Evolutionary conservation across 2,888 invertebrate genomes (phyloP).

Genomic region (Agonopterix arenella): DNA sequence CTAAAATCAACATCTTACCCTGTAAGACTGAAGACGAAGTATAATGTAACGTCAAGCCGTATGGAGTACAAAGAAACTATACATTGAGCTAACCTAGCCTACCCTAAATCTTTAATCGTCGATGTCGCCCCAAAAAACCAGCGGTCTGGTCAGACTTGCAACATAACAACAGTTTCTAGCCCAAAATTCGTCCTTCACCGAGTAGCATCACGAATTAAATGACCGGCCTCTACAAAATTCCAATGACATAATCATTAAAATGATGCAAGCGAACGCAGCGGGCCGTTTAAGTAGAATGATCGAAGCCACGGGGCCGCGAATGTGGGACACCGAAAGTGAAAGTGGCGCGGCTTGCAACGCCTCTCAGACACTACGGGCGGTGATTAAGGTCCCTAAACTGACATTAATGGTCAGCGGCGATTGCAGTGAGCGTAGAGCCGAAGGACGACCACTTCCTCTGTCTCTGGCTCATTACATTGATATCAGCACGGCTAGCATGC

Average conservation of each 20-base stretch:
- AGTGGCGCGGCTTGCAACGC: constrained; percentile 39
- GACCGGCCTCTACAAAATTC: constrained; percentile 36
- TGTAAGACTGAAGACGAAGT: too few species aligned
- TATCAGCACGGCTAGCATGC: too few species aligned
- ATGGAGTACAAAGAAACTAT: too few species aligned
- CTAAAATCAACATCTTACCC: too few species aligned
- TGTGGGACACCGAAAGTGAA: constrained; percentile 61
- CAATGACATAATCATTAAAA: constrained; percentile 55
- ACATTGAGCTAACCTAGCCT: too few species aligned
- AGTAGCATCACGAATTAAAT: constrained; percentile 29
- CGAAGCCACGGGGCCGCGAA: constrained; percentile 30
- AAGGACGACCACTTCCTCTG: neutral
- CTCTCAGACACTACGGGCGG: neutral
- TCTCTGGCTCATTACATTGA: too few species aligned
- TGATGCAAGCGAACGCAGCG: constrained; percentile 49
- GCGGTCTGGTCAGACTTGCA: constrained; percentile 1
- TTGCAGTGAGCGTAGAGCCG: neutral
- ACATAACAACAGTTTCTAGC: constrained; percentile 2
- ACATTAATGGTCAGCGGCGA: neutral
- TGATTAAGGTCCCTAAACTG: neutral
- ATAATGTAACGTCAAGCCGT: too few species aligned
- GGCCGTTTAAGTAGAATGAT: constrained; percentile 27
- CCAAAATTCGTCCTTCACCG: constrained; percentile 52
- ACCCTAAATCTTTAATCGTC: too few species aligned
- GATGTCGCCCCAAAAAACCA: constrained; percentile 1